A percentile compares a stretch with the other conserved stretches of the same genome.
These are phyloP conservation scores for Geopemphigus sp. DNA, from an alignment of 1,140 invertebrate genomes.

Conservation along the genomic window DNA sequence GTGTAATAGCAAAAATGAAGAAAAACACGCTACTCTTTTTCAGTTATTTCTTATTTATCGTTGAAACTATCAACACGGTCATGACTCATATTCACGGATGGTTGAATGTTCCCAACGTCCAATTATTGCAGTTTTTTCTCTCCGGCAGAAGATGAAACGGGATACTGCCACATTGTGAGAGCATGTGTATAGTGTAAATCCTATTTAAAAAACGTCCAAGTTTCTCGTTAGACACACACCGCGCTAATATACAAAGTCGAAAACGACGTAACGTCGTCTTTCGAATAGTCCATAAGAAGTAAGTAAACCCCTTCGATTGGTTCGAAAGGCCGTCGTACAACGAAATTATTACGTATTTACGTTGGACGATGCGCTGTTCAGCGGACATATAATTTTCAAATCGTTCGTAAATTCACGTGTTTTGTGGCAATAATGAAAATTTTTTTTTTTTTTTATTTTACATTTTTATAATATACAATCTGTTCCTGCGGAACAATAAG, in stretches of 20 bases:
- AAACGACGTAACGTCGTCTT: no score
- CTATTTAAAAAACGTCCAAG: slow-evolving; percentile 2
- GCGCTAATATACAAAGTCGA: no score
- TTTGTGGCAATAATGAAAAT: background rate
- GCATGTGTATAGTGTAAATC: background rate
- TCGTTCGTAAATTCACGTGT: background rate
- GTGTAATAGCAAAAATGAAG: slow-evolving; percentile 2
- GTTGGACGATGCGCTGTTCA: background rate
- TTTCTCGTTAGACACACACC: no score
- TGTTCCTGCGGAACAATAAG: no score
- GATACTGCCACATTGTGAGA: background rate
- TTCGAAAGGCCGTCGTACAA: background rate
- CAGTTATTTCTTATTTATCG: background rate
- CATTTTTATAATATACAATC: no score
- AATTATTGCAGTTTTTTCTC: slow-evolving; percentile 12
- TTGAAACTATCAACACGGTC: background rate
- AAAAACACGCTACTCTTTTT: background rate
- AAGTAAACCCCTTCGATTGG: background rate
- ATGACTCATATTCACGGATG: slow-evolving; percentile 20
- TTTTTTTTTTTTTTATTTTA: background rate
- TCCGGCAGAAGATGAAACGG: slow-evolving; percentile 15
- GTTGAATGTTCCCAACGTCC: slow-evolving; percentile 22
- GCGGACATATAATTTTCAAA: background rate
- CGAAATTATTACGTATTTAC: background rate
- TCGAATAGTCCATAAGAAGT: background rate